Evolutionary conservation across 2,888 invertebrate species (phyloP).

Genomic region (Cheilosia pagana): DNA sequence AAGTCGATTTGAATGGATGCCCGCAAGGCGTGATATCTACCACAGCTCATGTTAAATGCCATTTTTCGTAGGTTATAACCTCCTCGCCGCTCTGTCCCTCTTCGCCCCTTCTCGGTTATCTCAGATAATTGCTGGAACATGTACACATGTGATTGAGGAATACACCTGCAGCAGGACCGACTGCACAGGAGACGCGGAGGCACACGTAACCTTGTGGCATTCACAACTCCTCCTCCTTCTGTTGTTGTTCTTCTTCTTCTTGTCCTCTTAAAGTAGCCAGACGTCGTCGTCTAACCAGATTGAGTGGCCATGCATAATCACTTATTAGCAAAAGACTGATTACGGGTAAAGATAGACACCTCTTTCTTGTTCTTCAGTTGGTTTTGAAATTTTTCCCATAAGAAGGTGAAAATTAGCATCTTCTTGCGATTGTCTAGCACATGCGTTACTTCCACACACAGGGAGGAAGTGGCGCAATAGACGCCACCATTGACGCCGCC

Average conservation of each 20-base stretch:
- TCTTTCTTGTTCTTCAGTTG: slow-evolving; percentile 11
- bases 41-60: slow-evolving; percentile 65
- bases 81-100: not conserved
- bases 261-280: slow-evolving; percentile 30
- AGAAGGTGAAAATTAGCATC: slow-evolving; percentile 69
- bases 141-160: slow-evolving; percentile 21
- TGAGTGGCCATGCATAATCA: slow-evolving; percentile 71
- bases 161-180: slow-evolving; percentile 56
- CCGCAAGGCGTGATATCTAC: slow-evolving; percentile 70
- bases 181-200: slow-evolving; percentile 9
- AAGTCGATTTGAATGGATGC: slow-evolving; percentile 58
- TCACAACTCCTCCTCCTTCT: slow-evolving; percentile 64
- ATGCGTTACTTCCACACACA: slow-evolving; percentile 18
- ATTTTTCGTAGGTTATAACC: slow-evolving; percentile 54
- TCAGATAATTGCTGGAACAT: slow-evolving; percentile 55
- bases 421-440: slow-evolving; percentile 51
- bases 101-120: slow-evolving; percentile 5
- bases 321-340: slow-evolving; percentile 65
- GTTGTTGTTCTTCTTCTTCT: slow-evolving; percentile 41
- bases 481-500: slow-evolving; percentile 33
- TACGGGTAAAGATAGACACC: not conserved
- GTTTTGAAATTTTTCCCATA: slow-evolving; percentile 50
- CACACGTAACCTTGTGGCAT: slow-evolving; percentile 66
- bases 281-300: slow-evolving; percentile 40
- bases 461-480: slow-evolving; percentile 58